A percentile compares a stretch with the other conserved stretches of the same genome.
Conservation (phyloP, 2,888 invertebrate species). For the Eupithecia dodoneata region DNA sequence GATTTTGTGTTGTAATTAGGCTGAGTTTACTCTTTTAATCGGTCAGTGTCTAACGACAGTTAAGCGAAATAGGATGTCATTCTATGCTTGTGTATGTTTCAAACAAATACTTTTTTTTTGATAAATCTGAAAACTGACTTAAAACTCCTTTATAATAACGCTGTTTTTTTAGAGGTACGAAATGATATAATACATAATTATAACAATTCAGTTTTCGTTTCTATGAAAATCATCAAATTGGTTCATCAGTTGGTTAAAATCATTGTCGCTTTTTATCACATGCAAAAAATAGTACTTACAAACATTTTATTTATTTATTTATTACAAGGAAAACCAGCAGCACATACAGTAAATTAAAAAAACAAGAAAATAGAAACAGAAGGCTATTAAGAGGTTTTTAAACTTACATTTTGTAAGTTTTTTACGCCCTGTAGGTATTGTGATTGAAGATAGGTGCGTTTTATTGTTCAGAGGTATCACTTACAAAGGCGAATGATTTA, state of each 20-base stretch:
- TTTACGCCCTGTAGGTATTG: slow-evolving; percentile 17
- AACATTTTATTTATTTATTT: too few species aligned
- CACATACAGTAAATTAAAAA: too few species aligned
- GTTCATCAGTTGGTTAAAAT: neutral
- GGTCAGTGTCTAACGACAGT: neutral
- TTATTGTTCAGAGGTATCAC: slow-evolving; percentile 14
- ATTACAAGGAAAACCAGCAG: too few species aligned
- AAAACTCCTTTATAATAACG: too few species aligned
- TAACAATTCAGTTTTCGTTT: neutral
- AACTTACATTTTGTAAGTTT: neutral
- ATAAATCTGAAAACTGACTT: too few species aligned
- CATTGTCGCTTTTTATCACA: neutral
- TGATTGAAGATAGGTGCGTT: slow-evolving; percentile 13
- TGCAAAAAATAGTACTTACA: neutral
- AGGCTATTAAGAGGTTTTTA: too few species aligned
- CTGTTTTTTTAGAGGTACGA: too few species aligned
- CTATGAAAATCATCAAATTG: neutral
- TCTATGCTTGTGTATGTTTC: too few species aligned
- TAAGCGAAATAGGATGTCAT: neutral
- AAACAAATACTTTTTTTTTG: too few species aligned
- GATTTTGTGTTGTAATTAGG: neutral
- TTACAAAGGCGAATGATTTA: slow-evolving; percentile 18
- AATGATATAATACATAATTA: too few species aligned
- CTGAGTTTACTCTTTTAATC: neutral
- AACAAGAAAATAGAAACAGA: too few species aligned